phyloP scores from a whole-genome alignment of 2,797 vertebrate genomes.

The Tragelaphus oryx region DNA sequence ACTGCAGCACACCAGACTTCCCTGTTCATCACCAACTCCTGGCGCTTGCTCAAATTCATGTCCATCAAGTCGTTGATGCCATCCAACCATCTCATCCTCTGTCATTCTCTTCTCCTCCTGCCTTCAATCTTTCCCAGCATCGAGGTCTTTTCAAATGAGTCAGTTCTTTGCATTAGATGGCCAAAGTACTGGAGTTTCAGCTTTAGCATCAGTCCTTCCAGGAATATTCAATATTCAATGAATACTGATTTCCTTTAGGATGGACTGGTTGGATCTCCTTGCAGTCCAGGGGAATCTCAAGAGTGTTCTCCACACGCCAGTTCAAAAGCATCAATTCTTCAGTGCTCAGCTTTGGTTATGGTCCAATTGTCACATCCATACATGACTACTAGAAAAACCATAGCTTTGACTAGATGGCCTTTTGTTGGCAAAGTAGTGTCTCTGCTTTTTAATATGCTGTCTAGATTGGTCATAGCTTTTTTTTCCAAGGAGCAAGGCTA shows the following conservation, averaged over 20 bases:
- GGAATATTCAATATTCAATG: not conserved
- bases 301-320: not conserved
- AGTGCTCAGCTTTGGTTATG: not conserved
- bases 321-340: not conserved
- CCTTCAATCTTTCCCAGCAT: not conserved
- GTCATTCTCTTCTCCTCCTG: not conserved
- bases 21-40: not conserved
- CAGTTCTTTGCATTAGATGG: not conserved
- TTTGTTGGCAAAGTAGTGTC: not conserved
- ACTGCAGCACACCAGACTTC: not conserved
- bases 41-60: not conserved
- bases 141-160: not conserved
- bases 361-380: not conserved
- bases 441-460: not conserved
- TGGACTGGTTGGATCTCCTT: not conserved
- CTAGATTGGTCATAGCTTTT: not conserved
- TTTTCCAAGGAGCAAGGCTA: not conserved
- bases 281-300: not conserved
- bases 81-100: not conserved
- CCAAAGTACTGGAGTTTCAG: not conserved
- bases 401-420: not conserved
- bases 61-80: not conserved
- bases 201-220: not conserved
- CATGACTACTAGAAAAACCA: not conserved
- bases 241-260: not conserved